phyloP scores from a whole-genome alignment of 2,797 vertebrate genomes.

The Alfaro cultratus region DNA sequence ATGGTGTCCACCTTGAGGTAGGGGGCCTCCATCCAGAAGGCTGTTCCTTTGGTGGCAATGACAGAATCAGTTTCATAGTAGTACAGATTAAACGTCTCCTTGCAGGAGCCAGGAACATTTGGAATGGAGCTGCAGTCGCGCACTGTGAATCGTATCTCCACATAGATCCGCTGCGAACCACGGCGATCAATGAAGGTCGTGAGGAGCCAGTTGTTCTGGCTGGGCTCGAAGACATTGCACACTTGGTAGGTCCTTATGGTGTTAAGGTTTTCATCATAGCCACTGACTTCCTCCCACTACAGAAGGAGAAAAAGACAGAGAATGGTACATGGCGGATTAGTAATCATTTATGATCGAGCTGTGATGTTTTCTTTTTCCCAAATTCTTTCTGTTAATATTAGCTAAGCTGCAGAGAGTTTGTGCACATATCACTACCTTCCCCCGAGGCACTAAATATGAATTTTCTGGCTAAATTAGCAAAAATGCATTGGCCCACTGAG shows the following conservation, averaged over 20 bases:
- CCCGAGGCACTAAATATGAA: conserved; percentile 38
- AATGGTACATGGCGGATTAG: conserved; percentile 34
- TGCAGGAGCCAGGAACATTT: conserved; percentile 96
- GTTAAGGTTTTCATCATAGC: conserved; percentile 99
- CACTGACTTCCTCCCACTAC: conserved; percentile 99
- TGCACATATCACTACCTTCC: conserved; percentile 56
- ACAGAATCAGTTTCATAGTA: conserved; percentile 96
- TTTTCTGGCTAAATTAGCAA: conserved; percentile 57
- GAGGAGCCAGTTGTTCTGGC: conserved; percentile 99
- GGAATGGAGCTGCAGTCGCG: conserved; percentile 98
- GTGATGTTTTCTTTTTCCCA: conserved; percentile 9
- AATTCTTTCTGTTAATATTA: conserved; percentile 42
- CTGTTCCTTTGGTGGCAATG: conserved; percentile 93
- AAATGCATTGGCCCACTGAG: conserved; percentile 32
- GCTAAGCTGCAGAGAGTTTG: conserved; percentile 36
- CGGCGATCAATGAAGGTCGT: conserved; percentile 95
- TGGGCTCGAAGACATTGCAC: conserved; percentile 97
- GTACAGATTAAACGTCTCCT: conserved; percentile 98
- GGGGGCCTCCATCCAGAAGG: conserved; percentile 97
- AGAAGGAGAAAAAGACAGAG: conserved; percentile 15
- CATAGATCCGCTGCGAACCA: conserved; percentile 93
- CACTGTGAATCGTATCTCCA: conserved; percentile 98
- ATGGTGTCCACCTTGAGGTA: conserved; percentile 99
- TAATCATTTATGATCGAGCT: conserved; percentile 28
- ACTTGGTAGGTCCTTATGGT: conserved; percentile 99